Evolutionary conservation across 2,113 vertebrate species (phyloP).

Genomic region (Lonchura striata): DNA sequence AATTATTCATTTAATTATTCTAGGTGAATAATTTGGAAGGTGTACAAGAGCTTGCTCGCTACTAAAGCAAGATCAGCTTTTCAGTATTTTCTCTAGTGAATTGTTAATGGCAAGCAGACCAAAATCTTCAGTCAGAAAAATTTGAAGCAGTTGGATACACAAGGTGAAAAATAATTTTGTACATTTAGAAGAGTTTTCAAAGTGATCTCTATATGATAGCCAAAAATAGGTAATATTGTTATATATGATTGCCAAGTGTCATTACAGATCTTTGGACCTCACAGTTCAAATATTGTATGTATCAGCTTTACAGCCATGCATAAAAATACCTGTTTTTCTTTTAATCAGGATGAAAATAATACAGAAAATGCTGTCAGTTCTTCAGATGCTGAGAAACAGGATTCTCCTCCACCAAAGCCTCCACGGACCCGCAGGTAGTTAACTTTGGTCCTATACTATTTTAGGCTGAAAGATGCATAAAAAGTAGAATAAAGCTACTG

Average conservation of each 20-base stretch:
- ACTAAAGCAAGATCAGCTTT: not conserved
- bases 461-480: not conserved
- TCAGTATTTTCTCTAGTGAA: not conserved
- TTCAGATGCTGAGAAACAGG: constrained; percentile 83
- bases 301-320: not conserved
- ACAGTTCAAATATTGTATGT: not conserved
- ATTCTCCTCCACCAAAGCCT: constrained; percentile 94
- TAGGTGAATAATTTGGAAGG: not conserved
- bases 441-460: not conserved
- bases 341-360: constrained; percentile 86
- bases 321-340: not conserved
- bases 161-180: not conserved
- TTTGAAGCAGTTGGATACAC: not conserved
- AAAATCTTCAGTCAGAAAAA: not conserved
- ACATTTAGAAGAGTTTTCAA: not conserved
- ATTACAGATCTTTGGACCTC: not conserved
- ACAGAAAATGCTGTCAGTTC: constrained; percentile 80
- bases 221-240: not conserved
- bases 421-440: constrained; percentile 90
- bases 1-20: not conserved
- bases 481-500: not conserved
- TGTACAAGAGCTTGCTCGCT: not conserved
- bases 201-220: not conserved
- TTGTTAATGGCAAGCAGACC: not conserved
- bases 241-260: not conserved